Evolutionary conservation across 1,140 invertebrate species (phyloP).

Genomic region (Antheraea pernyi): DNA sequence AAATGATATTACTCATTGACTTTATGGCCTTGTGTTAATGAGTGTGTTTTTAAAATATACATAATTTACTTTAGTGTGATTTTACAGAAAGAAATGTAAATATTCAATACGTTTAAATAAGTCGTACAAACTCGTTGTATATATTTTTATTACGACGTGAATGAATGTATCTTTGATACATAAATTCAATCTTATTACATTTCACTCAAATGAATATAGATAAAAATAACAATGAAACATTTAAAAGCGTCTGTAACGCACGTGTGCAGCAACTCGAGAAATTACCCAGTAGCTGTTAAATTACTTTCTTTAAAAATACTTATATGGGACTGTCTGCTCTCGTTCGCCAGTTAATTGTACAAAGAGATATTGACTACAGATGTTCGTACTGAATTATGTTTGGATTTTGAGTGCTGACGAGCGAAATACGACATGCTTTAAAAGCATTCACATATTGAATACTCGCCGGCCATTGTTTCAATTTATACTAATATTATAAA

Average conservation of each 20-base stretch:
- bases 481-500: no score
- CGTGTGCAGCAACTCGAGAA: slow-evolving; percentile 32
- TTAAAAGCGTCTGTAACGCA: slow-evolving; percentile 15
- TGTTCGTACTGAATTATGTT: slow-evolving; percentile 66
- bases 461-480: slow-evolving; percentile 29
- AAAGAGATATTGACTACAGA: slow-evolving; percentile 72
- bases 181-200: background rate
- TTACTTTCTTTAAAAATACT: slow-evolving; percentile 65
- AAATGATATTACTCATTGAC: no score
- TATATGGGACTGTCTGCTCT: slow-evolving; percentile 50
- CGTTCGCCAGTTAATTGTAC: slow-evolving; percentile 70
- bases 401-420: slow-evolving; percentile 38
- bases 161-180: background rate
- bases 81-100: no score
- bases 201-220: background rate
- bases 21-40: no score
- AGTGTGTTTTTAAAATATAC: no score
- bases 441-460: slow-evolving; percentile 35
- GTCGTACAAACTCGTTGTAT: background rate
- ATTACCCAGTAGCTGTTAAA: slow-evolving; percentile 43
- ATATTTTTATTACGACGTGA: background rate
- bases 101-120: background rate
- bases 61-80: no score
- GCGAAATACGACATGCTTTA: slow-evolving; percentile 66
- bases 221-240: slow-evolving; percentile 9